Percentiles rank a stretch among this genome's conserved stretches.
phyloP scores from a whole-genome alignment of 2,113 vertebrate genomes.

The Eurystomus gularis region DNA sequence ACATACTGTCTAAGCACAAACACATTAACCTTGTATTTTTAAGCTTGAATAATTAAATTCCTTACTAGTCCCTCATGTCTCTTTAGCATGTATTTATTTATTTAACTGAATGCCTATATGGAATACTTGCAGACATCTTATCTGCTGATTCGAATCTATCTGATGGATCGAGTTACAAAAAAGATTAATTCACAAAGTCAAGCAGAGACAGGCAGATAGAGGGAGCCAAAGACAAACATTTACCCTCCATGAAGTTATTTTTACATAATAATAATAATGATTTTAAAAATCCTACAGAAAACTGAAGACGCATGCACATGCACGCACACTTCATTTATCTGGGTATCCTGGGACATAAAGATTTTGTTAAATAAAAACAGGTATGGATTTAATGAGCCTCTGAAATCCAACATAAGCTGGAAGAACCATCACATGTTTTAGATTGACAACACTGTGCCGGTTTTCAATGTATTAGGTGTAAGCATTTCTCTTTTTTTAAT shows the following conservation, averaged over 20 bases:
- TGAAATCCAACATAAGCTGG: conserved; percentile 41
- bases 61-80: not conserved
- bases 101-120: not conserved
- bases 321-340: conserved; percentile 23
- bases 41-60: not conserved
- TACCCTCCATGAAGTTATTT: conserved; percentile 12
- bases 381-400: conserved; percentile 16
- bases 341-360: not conserved
- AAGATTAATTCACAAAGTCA: not conserved
- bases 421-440: conserved; percentile 52
- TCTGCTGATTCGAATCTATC: not conserved
- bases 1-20: not conserved
- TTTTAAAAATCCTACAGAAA: conserved; percentile 12
- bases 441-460: not conserved
- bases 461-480: conserved; percentile 36
- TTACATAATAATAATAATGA: not conserved
- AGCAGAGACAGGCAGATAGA: conserved; percentile 49
- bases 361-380: conserved; percentile 49
- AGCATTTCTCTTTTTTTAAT: not conserved
- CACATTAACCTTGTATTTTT: not conserved
- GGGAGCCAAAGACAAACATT: conserved; percentile 69
- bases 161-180: not conserved
- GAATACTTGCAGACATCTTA: not conserved
- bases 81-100: not conserved
- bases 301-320: not conserved